Base-by-base conservation (phyloP, 1,140 invertebrate genomes). In the Saccostrea glomerata region DNA sequence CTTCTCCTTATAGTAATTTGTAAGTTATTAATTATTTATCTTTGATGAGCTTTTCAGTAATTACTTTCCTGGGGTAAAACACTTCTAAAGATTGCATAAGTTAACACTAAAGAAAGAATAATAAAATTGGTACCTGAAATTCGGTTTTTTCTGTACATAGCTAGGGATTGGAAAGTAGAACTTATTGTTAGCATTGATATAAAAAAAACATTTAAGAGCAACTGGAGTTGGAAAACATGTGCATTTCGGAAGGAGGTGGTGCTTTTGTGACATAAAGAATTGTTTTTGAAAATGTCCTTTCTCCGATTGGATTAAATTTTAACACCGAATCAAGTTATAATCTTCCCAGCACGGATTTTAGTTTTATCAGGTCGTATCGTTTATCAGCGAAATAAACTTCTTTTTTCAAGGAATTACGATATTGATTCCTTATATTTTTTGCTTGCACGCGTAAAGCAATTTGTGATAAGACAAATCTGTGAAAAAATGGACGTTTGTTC, bases 11-110 rank as follows among this genome's bases (percentile, higher is more conserved):
- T 77, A 77, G 70, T 77, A 25, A 77, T 77, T 77, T 77, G 70
- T 77, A 77, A 77, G 70, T 77, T 77, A 77, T 77, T 15, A 77
- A 77, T 77, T 77, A 77, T 77, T 77, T 77, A 77, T 77, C 23
- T 77, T 36, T 77, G 23, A 77, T 77, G 70, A 77, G 70, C 70
- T 77, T 77, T 77, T 77, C 70, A 77, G 30, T 77, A 77, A 77
- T 77, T 77, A 77, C 70, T 77, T 77, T 77, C 70, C 70, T 30
- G 70, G 70, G 23, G 70, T 30, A 73, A 77, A 47, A 47, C 47
- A 77, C 70, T 77, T 77, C 30, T 30, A 77, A 77, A 73, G 25
- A 36, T 77, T 77, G 70, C 70, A 36, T 77, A 77, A 77, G 66
- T 77, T 25, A 7, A 36, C 25, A n/a, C 11, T 30, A 77, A 25